Base-by-base conservation (phyloP, 2,888 invertebrate species). In the Trilocha varians region DNA sequence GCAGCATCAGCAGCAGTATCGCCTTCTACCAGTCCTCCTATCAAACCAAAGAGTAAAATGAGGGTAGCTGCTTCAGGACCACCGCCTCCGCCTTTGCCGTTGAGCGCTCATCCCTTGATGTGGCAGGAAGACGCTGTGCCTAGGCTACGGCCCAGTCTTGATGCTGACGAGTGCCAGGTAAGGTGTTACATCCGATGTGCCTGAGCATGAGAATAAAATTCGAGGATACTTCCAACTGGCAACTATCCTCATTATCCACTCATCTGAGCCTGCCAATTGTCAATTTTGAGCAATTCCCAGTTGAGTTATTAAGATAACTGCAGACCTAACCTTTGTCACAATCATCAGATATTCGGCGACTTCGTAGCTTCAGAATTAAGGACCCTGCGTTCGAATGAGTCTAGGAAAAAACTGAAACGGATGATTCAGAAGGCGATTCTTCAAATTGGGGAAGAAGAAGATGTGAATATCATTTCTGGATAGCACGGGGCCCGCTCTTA, bases 301-400 rank as follows among this genome's bases (percentile, higher is more conserved):
- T 13, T 14, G 16, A 17, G 37, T 37, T 3, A 11, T 6, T n/a
- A 17, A 37, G 16, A 13, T 17, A 9, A 17, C 15, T 14, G 2
- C 13, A 34, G 8, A 2, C 13, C 6, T 34, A 25, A 14, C 25
- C 32, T 38, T 32, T 13, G 17, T 25, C 6, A 25, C 6, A 25
- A 25, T 25, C 25, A 25, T 25, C 49, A 84, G 84, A 78, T 84
- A 47, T 84, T 84, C 41, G 84, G 84, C 1, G 80, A 84, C 57
- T 84, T 84, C 57, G 84, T 84, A n/a, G 84, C 84, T 0, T 80
- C 83, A 0, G 84, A 84, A 42, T 69, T 84, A 2, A 70, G 84
- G 11, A 75, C 70, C 4, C 72, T 84, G 0, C 70, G 78, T 2
- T 74, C 78, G 0, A 57, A 65, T 13, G 79, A 78, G 14, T 70